Evolutionary conservation across 2,888 invertebrate genomes (phyloP).

Genomic region (Spisula subtruncata): DNA sequence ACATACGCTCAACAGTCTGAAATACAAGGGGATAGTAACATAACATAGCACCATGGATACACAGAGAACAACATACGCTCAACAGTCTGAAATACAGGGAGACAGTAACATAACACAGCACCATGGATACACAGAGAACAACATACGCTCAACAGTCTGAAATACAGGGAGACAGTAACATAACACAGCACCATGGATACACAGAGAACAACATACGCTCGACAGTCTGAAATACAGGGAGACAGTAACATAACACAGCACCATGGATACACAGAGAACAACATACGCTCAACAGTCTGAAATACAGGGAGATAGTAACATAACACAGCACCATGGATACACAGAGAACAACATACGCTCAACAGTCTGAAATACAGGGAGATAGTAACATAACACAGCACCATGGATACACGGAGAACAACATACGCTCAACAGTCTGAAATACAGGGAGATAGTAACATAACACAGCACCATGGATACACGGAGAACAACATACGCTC

Average conservation of each 20-base stretch:
- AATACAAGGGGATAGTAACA: too few relatives aligned
- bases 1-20: constrained; percentile 79
- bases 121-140: constrained; percentile 82
- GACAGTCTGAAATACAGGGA: too few relatives aligned
- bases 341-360: constrained; percentile 81
- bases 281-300: constrained; percentile 79
- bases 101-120: constrained; percentile 77
- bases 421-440: constrained; percentile 79
- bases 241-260: constrained; percentile 77
- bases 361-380: too few relatives aligned
- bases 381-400: constrained; percentile 78
- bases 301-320: too few relatives aligned
- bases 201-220: constrained; percentile 81
- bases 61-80: constrained; percentile 81
- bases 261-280: constrained; percentile 82
- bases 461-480: constrained; percentile 80
- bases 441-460: too few relatives aligned
- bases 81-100: too few relatives aligned
- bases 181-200: constrained; percentile 80
- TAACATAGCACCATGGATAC: constrained; percentile 80
- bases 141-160: constrained; percentile 79
- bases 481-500: constrained; percentile 81
- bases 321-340: constrained; percentile 80
- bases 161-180: too few relatives aligned
- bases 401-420: constrained; percentile 82